These are phyloP conservation scores for Exocentrus adspersus DNA, from an alignment of 2,888 invertebrate species.

Conservation along the genomic window DNA sequence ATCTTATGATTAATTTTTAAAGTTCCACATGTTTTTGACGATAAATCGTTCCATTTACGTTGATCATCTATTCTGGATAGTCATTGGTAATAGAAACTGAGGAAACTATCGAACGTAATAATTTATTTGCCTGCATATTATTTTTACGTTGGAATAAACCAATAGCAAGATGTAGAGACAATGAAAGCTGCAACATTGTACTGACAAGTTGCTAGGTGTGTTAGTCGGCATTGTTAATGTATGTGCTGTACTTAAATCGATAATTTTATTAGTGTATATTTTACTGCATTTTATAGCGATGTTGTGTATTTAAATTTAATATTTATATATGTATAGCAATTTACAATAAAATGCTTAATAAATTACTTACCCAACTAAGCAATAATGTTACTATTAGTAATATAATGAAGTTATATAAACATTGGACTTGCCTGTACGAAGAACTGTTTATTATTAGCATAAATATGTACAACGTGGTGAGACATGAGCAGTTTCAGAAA, in stretches of 20 bases:
- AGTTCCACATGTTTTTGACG: no score
- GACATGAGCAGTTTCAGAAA: slow-evolving; percentile 42
- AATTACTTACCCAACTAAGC: slow-evolving; percentile 28
- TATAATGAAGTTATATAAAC: slow-evolving; percentile 35
- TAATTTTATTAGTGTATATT: slow-evolving; percentile 19
- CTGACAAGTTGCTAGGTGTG: background rate
- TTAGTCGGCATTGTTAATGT: slow-evolving; percentile 7
- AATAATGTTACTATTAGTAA: slow-evolving; percentile 30
- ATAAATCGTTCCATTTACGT: no score
- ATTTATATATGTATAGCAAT: slow-evolving; percentile 19
- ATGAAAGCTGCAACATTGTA: background rate
- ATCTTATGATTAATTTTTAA: no score
- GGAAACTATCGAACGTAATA: no score
- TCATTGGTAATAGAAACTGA: no score
- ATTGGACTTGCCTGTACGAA: slow-evolving; percentile 33
- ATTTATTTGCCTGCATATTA: no score
- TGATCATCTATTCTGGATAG: no score
- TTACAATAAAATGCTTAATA: slow-evolving; percentile 25
- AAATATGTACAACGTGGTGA: slow-evolving; percentile 37
- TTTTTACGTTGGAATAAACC: no score
- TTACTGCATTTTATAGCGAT: slow-evolving; percentile 11
- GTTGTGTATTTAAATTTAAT: slow-evolving; percentile 20
- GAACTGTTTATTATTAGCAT: slow-evolving; percentile 38
- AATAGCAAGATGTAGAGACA: background rate
- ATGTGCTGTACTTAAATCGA: slow-evolving; percentile 7